Evolutionary conservation across 2,113 vertebrate genomes (phyloP).

Genomic region (Oophaga pumilio): DNA sequence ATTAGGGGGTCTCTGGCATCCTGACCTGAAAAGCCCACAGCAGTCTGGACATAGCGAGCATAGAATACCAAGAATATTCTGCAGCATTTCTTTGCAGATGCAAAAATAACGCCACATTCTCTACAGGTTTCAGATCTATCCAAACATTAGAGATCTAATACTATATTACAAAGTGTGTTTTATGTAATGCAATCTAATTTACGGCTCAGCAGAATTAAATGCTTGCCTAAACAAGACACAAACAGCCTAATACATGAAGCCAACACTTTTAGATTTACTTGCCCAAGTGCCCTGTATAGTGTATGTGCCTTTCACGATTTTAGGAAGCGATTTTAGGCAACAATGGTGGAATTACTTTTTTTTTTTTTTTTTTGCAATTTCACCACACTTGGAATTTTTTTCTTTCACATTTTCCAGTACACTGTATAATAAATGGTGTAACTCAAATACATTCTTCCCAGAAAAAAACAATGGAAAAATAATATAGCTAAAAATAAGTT

Average conservation of each 20-base stretch:
- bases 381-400: too few species aligned
- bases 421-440: too few species aligned
- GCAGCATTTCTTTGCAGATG: neutral
- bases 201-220: neutral
- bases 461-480: too few species aligned
- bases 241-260: neutral
- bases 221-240: neutral
- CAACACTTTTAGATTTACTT: neutral
- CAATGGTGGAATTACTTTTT: too few species aligned
- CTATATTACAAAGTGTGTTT: conserved; percentile 1
- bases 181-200: neutral
- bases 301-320: neutral
- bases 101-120: conserved; percentile 7
- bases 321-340: too few species aligned
- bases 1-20: neutral
- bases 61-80: conserved; percentile 11
- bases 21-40: neutral
- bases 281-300: neutral
- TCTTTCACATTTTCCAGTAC: too few species aligned
- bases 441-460: too few species aligned
- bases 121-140: neutral
- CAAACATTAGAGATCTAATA: neutral
- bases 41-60: too few species aligned
- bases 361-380: too few species aligned
- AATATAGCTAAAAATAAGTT: too few species aligned